These are phyloP conservation scores for Diarsia brunnea DNA, from an alignment of 2,888 invertebrate genomes.

Conservation along the genomic window DNA sequence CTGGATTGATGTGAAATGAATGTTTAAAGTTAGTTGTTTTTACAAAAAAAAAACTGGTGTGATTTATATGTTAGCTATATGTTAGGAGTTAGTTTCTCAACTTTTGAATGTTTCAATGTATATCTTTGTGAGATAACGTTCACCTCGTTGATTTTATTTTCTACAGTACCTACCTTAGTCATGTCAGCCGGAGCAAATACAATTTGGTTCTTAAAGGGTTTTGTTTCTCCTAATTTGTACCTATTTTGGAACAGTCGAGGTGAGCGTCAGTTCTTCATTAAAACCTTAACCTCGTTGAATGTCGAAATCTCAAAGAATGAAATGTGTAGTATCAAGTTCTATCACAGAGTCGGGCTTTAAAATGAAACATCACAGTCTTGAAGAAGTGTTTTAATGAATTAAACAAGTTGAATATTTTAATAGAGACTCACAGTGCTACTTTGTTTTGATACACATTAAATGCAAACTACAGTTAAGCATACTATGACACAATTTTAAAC, in stretches of 20 bases:
- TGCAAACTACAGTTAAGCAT: conserved; percentile 32
- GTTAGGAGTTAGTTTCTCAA: conserved; percentile 58
- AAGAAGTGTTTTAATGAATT: conserved; percentile 11
- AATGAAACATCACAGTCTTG: conserved; percentile 30
- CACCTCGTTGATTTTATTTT: conserved; percentile 9
- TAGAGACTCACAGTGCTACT: conserved; percentile 42
- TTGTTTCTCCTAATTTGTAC: not conserved
- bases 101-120: conserved; percentile 55
- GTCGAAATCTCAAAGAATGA: conserved; percentile 17
- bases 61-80: conserved; percentile 65
- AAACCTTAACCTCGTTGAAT: conserved; percentile 1
- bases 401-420: conserved; percentile 4
- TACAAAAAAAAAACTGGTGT: conserved; percentile 61
- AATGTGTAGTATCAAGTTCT: conserved; percentile 9
- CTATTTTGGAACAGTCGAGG: not conserved
- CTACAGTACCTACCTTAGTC: not conserved
- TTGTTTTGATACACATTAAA: conserved; percentile 45
- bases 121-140: conserved; percentile 26
- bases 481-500: conserved; percentile 43
- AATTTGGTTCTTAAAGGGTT: conserved; percentile 4
- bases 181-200: not conserved
- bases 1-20: conserved; percentile 63
- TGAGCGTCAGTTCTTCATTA: conserved; percentile 23
- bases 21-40: conserved; percentile 62
- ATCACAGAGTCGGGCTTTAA: conserved; percentile 13